Evolutionary conservation across 2,888 invertebrate genomes (phyloP).

Genomic region (Agriopis marginaria): DNA sequence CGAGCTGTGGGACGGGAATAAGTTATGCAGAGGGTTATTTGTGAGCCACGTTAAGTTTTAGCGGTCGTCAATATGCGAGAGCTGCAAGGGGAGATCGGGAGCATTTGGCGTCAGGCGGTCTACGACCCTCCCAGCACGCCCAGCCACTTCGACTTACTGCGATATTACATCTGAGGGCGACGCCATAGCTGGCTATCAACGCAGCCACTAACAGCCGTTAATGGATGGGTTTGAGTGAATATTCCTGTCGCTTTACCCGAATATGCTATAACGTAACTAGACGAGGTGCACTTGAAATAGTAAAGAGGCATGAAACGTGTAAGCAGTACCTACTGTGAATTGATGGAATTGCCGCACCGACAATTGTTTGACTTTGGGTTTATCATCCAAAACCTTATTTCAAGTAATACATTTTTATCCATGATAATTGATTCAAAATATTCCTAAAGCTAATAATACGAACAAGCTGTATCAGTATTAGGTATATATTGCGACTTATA

Average conservation of each 20-base stretch:
- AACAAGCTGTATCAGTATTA: too few species aligned
- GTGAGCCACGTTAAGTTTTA: conserved; percentile 50
- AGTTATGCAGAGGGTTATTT: conserved; percentile 57
- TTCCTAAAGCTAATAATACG: too few species aligned
- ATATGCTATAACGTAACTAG: conserved; percentile 32
- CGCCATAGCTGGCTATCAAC: conserved; percentile 26
- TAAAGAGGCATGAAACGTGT: conserved; percentile 7
- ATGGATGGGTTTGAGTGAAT: conserved; percentile 38
- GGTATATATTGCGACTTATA: too few species aligned
- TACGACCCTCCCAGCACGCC: conserved; percentile 57
- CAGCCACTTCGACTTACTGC: conserved; percentile 49
- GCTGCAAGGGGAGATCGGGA: conserved; percentile 44
- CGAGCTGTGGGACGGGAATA: conserved; percentile 41
- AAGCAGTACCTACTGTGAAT: background rate
- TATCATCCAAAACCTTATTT: too few species aligned
- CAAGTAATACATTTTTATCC: too few species aligned
- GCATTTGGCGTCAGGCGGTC: conserved; percentile 71
- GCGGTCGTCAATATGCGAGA: conserved; percentile 67
- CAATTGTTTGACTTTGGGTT: background rate
- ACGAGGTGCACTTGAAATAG: conserved; percentile 15
- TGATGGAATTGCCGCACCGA: background rate
- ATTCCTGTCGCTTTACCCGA: conserved; percentile 33
- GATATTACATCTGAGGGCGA: conserved; percentile 44
- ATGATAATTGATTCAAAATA: too few species aligned
- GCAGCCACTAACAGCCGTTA: conserved; percentile 25